Conservation (phyloP, 2,888 invertebrate genomes). For the Oxyteleia sp. region DNA sequence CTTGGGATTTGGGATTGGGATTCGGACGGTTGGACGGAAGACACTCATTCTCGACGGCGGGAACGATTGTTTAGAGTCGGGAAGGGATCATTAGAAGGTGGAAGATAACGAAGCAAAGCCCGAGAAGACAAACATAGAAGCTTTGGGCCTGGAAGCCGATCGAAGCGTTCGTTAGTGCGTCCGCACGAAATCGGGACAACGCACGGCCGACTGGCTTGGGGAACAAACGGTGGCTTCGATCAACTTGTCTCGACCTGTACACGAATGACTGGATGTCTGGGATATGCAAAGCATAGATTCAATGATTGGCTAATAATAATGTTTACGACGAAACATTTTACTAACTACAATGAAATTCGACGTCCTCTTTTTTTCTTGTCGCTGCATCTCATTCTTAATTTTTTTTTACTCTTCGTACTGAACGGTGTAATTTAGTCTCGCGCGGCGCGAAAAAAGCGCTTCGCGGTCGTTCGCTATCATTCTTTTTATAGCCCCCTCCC, state of each 20-base stretch:
- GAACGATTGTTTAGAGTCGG: conserved; percentile 30
- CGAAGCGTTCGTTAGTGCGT: conserved; percentile 72
- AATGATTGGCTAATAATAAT: conserved; percentile 79
- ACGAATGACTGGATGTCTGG: conserved; percentile 74
- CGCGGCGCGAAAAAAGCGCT: conserved; percentile 56
- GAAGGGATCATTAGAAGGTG: conserved; percentile 33
- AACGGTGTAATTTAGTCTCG: conserved; percentile 49
- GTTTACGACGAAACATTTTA: conserved; percentile 61
- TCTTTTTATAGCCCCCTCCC: conserved; percentile 70
- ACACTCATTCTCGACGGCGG: conserved; percentile 29
- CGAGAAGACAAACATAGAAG: conserved; percentile 81
- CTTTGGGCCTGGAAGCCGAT: conserved; percentile 79
- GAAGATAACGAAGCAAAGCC: conserved; percentile 77
- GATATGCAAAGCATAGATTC: conserved; percentile 83
- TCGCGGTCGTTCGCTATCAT: conserved; percentile 74
- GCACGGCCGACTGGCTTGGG: conserved; percentile 4
- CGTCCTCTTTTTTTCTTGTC: conserved; percentile 75
- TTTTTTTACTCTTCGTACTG: conserved; percentile 26
- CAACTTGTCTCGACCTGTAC: conserved; percentile 77
- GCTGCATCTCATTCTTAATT: conserved; percentile 38
- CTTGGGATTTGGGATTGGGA: conserved; percentile 18
- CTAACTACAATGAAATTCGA: conserved; percentile 76
- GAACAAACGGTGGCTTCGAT: conserved; percentile 74
- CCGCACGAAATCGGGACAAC: neutral
- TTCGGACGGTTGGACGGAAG: neutral